phyloP scores from a whole-genome alignment of 2,888 invertebrate genomes.

The Brenthis hecate region DNA sequence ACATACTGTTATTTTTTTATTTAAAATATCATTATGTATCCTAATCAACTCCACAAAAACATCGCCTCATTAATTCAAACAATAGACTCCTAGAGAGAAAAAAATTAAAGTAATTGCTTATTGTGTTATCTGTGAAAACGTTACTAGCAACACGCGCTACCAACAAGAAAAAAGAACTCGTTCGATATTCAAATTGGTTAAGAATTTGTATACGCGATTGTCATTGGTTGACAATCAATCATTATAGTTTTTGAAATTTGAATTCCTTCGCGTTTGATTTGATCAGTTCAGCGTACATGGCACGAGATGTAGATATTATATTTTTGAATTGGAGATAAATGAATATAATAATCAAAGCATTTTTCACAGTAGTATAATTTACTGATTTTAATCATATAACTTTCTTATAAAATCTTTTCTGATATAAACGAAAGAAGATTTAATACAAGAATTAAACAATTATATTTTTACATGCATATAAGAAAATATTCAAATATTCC shows the following conservation, averaged over 20 bases:
- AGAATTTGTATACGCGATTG: conserved; percentile 78
- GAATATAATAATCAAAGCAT: conserved; percentile 14
- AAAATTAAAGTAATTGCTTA: conserved; percentile 58
- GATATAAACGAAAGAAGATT: background rate
- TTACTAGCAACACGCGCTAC: conserved; percentile 59
- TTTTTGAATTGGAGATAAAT: conserved; percentile 18
- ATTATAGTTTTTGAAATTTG: conserved; percentile 77
- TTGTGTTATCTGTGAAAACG: conserved; percentile 66
- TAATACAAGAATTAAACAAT: background rate
- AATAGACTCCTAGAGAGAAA: conserved; percentile 26
- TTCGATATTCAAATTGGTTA: conserved; percentile 75
- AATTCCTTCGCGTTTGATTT: conserved; percentile 70
- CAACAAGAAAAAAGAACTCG: conserved; percentile 73
- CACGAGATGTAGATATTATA: conserved; percentile 46
- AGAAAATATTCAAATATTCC: conserved; percentile 2
- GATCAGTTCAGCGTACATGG: conserved; percentile 54
- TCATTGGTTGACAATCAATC: conserved; percentile 81
- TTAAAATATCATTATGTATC: conserved; percentile 24
- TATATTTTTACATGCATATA: background rate
- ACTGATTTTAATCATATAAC: background rate
- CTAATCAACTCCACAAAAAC: conserved; percentile 33
- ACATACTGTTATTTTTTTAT: conserved; percentile 3
- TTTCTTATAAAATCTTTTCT: background rate
- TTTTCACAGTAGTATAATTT: conserved; percentile 12
- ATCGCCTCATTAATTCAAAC: conserved; percentile 29